Percentiles rank a stretch among this genome's conserved stretches.
These are phyloP conservation scores for Mobula hypostoma DNA, from an alignment of 2,113 vertebrate species.

Conservation along the genomic window DNA sequence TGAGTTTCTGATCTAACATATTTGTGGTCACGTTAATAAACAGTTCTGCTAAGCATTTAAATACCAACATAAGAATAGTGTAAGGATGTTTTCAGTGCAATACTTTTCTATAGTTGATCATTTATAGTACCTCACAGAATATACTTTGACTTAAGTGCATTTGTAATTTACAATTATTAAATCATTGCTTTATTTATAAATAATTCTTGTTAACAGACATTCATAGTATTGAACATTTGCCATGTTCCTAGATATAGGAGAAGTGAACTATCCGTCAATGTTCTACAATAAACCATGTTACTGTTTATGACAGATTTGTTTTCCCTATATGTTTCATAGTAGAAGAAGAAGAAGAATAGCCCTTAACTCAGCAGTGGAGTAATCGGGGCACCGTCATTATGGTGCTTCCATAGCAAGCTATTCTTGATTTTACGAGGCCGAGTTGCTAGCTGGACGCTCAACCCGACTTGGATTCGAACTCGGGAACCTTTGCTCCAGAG, in stretches of 20 bases:
- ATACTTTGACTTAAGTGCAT: not conserved
- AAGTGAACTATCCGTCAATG: not conserved
- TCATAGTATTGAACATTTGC: not conserved
- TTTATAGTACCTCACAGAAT: not conserved
- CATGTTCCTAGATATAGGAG: not conserved
- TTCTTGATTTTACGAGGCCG: too few species aligned
- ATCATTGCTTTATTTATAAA: not conserved
- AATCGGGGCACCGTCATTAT: too few species aligned
- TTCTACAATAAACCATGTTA: not conserved
- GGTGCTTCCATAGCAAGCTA: too few species aligned
- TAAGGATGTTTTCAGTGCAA: not conserved
- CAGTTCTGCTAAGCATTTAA: not conserved
- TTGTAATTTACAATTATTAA: not conserved
- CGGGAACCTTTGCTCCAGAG: too few species aligned
- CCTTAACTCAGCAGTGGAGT: too few species aligned
- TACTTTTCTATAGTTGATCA: not conserved
- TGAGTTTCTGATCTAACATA: not conserved
- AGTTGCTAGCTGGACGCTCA: too few species aligned
- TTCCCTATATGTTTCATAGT: not conserved
- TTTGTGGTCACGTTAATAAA: not conserved
- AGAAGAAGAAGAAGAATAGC: too few species aligned
- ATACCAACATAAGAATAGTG: not conserved
- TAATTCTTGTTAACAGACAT: not conserved
- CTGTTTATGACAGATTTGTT: not conserved
- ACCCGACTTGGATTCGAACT: too few species aligned